Conservation (phyloP, 2,113 vertebrate species). For the Tetraodon nigroviridis region DNA sequence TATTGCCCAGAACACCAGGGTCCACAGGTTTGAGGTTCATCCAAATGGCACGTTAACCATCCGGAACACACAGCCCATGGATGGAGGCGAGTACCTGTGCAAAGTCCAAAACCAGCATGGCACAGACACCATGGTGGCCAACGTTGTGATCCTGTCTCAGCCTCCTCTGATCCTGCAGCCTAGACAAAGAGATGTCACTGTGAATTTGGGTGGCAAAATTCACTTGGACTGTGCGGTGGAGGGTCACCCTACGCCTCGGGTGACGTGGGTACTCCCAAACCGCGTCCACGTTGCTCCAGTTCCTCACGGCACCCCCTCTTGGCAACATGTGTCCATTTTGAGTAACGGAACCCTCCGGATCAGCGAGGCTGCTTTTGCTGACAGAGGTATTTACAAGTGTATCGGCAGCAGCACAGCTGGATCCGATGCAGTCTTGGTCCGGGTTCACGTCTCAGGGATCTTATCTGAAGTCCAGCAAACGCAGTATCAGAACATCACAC, state of each 20-base stretch:
- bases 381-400: slow-evolving; percentile 85
- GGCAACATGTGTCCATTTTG: slow-evolving; percentile 67
- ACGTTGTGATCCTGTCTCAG: slow-evolving; percentile 74
- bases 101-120: slow-evolving; percentile 81
- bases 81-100: slow-evolving; percentile 85
- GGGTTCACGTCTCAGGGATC: slow-evolving; percentile 76
- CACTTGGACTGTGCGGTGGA: slow-evolving; percentile 79
- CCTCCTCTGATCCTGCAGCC: slow-evolving; percentile 75
- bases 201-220: slow-evolving; percentile 75
- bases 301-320: slow-evolving; percentile 39
- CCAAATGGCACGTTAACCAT: slow-evolving; percentile 84
- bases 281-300: slow-evolving; percentile 49
- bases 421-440: slow-evolving; percentile 77
- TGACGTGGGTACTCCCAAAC: slow-evolving; percentile 87
- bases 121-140: slow-evolving; percentile 65
- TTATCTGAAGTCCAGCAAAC: slow-evolving; percentile 81
- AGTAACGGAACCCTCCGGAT: slow-evolving; percentile 79
- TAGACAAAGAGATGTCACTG: slow-evolving; percentile 75
- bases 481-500: slow-evolving; percentile 73
- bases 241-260: slow-evolving; percentile 75
- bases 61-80: slow-evolving; percentile 73
- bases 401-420: slow-evolving; percentile 83
- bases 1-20: slow-evolving; percentile 74
- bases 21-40: slow-evolving; percentile 82
- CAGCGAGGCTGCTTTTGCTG: slow-evolving; percentile 67